Percentiles rank a stretch among this genome's conserved stretches.
Conservation (phyloP, 1,140 invertebrate genomes). For the Andrena cerasifolii region DNA sequence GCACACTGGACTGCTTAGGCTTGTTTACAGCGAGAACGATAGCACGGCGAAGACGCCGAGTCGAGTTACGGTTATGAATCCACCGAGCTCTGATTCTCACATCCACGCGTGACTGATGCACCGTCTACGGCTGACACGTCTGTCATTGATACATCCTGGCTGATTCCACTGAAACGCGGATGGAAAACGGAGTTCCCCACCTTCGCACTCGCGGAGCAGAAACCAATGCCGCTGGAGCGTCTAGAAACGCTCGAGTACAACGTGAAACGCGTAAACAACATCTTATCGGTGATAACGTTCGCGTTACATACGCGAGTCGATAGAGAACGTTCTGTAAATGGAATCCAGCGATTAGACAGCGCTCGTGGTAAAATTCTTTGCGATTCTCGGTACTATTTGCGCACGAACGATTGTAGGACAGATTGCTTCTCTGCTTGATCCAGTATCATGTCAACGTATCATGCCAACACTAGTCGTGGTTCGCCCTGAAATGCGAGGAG, state of each 20-base stretch:
- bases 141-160: neutral
- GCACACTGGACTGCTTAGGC: conserved; percentile 60
- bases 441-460: neutral
- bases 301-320: neutral
- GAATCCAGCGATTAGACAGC: neutral
- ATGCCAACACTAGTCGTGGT: too few species aligned
- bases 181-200: neutral
- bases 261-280: too few species aligned
- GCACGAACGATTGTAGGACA: neutral
- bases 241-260: too few species aligned
- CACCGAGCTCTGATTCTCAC: conserved; percentile 54
- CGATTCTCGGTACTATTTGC: too few species aligned
- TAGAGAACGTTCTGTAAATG: neutral
- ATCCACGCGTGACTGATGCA: conserved; percentile 35
- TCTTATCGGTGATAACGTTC: neutral
- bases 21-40: conserved; percentile 65
- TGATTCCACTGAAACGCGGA: neutral
- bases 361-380: too few species aligned
- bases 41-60: conserved; percentile 40
- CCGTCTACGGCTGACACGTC: neutral
- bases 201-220: too few species aligned
- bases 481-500: neutral
- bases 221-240: too few species aligned
- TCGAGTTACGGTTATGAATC: conserved; percentile 69
- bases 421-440: conserved; percentile 3